Percentiles rank a stretch among this genome's conserved stretches.
Evolutionary conservation across 1,140 invertebrate genomes (phyloP).

Genomic region (Oncopodura yosiiana): DNA sequence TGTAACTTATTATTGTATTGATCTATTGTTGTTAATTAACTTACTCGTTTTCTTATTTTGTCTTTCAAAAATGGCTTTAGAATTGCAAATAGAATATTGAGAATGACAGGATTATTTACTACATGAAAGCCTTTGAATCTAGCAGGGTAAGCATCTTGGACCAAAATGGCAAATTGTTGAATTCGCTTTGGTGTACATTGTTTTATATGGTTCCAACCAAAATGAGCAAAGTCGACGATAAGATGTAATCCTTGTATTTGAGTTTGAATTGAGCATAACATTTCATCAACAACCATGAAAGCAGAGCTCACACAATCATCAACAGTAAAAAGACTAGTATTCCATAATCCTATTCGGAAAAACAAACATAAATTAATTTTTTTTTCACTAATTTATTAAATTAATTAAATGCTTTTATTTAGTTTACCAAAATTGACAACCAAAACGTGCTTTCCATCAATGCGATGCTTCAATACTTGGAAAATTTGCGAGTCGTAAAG

Average conservation of each 20-base stretch:
- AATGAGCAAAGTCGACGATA: conserved; percentile 43
- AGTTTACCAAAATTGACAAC: conserved; percentile 4
- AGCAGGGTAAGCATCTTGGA: conserved; percentile 51
- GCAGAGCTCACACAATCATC: conserved; percentile 1
- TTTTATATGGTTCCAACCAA: conserved; percentile 41
- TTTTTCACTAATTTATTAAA: too few species aligned
- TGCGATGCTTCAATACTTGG: conserved; percentile 5
- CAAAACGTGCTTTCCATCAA: conserved; percentile 7
- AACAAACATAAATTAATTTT: neutral
- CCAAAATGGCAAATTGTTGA: conserved; percentile 18
- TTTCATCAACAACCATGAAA: conserved; percentile 13
- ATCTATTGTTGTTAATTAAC: neutral
- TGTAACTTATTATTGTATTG: neutral
- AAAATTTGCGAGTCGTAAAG: neutral
- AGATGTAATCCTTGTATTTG: conserved; percentile 43
- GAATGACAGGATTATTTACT: conserved; percentile 53
- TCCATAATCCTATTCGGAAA: conserved; percentile 1
- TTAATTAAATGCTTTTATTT: neutral
- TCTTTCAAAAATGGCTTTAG: conserved; percentile 52
- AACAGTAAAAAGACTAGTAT: conserved; percentile 6
- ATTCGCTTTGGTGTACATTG: conserved; percentile 7
- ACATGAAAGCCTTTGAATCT: conserved; percentile 52
- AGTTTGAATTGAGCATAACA: conserved; percentile 34
- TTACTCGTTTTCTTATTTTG: conserved; percentile 49
- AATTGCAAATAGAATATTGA: conserved; percentile 50